A percentile compares a stretch with the other conserved stretches of the same genome.
phyloP scores from a whole-genome alignment of 2,113 vertebrate genomes.

The Pseudorectes ferrugineus region DNA sequence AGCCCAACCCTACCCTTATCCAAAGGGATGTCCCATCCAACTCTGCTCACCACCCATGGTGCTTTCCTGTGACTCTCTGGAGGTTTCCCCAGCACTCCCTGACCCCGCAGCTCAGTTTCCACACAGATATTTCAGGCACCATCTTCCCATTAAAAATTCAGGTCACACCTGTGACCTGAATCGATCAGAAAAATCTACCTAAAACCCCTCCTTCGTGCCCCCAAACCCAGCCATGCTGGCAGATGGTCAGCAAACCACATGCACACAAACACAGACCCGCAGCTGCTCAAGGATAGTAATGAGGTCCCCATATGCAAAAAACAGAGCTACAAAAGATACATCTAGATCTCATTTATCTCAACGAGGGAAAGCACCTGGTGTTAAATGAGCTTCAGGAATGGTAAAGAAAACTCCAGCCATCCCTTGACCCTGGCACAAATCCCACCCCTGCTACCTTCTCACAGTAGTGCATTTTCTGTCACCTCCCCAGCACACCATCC shows the following conservation, averaged over 20 bases:
- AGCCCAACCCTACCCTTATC: not conserved
- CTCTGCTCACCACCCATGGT: not conserved
- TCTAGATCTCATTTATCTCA: not conserved
- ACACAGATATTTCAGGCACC: not conserved
- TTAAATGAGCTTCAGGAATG: not conserved
- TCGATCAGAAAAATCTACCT: not conserved
- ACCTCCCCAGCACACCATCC: accelerated
- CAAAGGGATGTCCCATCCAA: not conserved
- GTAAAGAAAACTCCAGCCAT: not conserved
- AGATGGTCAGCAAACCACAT: not conserved
- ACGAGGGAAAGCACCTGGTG: not conserved
- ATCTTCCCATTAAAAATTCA: not conserved
- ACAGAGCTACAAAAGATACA: not conserved
- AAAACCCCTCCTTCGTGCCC: not conserved
- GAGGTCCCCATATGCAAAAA: not conserved
- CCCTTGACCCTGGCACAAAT: not conserved
- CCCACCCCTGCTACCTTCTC: not conserved
- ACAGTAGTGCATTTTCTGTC: not conserved
- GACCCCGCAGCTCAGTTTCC: not conserved
- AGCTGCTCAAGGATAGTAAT: not conserved
- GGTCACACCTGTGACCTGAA: not conserved
- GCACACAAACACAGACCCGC: not conserved
- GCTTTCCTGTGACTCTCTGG: not conserved
- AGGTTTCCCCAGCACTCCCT: not conserved
- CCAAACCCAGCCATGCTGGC: not conserved